Percentiles rank a stretch among this genome's conserved stretches.
Conservation (phyloP, 2,888 invertebrate species). For the Synanthedon vespiformis region DNA sequence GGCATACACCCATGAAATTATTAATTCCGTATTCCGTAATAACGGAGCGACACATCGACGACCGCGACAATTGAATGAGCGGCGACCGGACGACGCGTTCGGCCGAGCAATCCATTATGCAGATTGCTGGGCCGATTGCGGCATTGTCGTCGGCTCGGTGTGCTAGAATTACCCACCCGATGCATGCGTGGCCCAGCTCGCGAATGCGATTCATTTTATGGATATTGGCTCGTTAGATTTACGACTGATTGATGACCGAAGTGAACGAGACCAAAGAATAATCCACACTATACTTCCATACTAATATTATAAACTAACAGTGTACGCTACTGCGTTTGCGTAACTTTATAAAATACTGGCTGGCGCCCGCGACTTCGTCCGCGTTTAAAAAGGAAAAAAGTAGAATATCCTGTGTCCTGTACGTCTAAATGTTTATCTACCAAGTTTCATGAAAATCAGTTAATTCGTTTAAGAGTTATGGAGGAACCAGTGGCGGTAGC, state of each 20-base stretch:
- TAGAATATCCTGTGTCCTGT: too few relatives aligned
- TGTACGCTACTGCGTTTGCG: too few relatives aligned
- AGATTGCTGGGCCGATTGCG: constrained; percentile 66
- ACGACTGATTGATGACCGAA: constrained; percentile 54
- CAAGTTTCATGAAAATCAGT: too few relatives aligned
- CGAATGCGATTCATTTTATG: constrained; percentile 21
- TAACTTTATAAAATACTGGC: too few relatives aligned
- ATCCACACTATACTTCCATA: too few relatives aligned
- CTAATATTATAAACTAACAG: too few relatives aligned
- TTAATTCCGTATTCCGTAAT: constrained; percentile 61
- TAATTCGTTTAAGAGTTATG: too few relatives aligned
- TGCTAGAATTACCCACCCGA: constrained; percentile 31
- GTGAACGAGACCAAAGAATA: background rate
- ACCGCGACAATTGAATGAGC: constrained; percentile 67
- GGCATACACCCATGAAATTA: constrained; percentile 38
- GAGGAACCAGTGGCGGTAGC: too few relatives aligned
- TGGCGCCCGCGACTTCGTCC: too few relatives aligned
- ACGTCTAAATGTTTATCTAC: too few relatives aligned
- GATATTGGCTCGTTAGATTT: constrained; percentile 56
- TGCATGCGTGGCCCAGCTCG: constrained; percentile 12
- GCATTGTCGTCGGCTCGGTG: constrained; percentile 56
- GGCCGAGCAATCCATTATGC: constrained; percentile 68
- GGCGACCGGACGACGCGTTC: constrained; percentile 56
- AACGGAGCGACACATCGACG: constrained; percentile 57
- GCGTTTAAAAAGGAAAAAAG: too few relatives aligned